Evolutionary conservation across 2,113 vertebrate genomes (phyloP).

Genomic region (Butorides virescens): DNA sequence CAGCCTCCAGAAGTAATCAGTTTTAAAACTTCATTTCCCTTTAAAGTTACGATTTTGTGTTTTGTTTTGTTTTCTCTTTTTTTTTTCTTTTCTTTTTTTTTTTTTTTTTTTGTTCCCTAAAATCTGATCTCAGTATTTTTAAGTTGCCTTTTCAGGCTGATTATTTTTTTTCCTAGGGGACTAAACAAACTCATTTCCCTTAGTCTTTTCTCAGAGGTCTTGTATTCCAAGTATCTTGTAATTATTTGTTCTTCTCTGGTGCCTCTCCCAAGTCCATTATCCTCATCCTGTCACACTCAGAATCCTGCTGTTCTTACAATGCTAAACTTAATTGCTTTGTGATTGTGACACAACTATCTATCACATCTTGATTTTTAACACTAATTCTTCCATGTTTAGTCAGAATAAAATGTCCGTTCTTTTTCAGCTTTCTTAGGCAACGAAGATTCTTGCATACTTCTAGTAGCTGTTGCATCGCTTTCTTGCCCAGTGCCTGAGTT

Average conservation of each 20-base stretch:
- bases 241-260: not conserved
- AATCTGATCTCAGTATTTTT: not conserved
- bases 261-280: not conserved
- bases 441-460: not conserved
- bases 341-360: not conserved
- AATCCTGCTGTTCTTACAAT: not conserved
- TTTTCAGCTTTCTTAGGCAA: not conserved
- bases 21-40: not conserved
- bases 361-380: not conserved
- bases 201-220: not conserved
- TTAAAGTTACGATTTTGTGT: not conserved
- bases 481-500: not conserved
- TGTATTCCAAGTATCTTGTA: not conserved
- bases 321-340: not conserved
- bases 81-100: not conserved
- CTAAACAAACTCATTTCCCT: not conserved
- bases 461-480: not conserved
- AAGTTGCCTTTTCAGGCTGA: not conserved
- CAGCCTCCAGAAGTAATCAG: not conserved
- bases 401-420: not conserved
- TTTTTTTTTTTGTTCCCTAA: not conserved
- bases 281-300: not conserved
- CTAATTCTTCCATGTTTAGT: not conserved
- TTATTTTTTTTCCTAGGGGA: not conserved
- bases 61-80: not conserved